Conservation (phyloP, 2,888 invertebrate genomes). For the Callinectes sapidus region DNA sequence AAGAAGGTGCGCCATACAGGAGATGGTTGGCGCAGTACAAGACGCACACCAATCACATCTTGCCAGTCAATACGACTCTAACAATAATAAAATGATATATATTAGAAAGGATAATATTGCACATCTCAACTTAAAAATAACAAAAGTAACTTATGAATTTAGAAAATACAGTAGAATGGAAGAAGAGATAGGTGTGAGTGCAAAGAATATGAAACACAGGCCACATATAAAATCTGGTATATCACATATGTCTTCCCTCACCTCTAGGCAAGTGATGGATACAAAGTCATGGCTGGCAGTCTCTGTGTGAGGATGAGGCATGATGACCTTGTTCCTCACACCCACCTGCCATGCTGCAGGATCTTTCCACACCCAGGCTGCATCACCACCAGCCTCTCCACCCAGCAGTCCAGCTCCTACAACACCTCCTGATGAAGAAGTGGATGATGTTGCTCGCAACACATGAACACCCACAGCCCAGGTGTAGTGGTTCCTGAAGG, state of each 20-base stretch:
- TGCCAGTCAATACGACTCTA: constrained; percentile 75
- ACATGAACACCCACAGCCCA: constrained; percentile 72
- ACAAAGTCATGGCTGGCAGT: constrained; percentile 71
- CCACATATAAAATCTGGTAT: background rate
- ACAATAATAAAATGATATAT: background rate
- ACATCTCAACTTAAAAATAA: background rate
- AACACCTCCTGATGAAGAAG: constrained; percentile 42
- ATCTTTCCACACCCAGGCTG: constrained; percentile 70
- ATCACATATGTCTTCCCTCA: constrained; percentile 19
- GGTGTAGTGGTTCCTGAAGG: constrained; percentile 72
- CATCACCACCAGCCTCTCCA: constrained; percentile 50
- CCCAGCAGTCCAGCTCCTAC: constrained; percentile 51
- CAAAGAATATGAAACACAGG: background rate
- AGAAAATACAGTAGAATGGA: too few species aligned
- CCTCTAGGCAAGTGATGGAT: constrained; percentile 72
- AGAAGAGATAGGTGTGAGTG: too few species aligned
- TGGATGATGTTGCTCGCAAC: constrained; percentile 54
- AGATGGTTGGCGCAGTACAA: constrained; percentile 76
- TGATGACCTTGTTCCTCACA: constrained; percentile 71
- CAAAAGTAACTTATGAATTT: background rate
- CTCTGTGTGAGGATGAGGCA: constrained; percentile 72
- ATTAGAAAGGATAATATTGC: background rate
- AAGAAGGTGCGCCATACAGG: constrained; percentile 76
- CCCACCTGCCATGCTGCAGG: constrained; percentile 71
- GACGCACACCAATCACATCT: constrained; percentile 75